Conservation (phyloP, 2,113 vertebrate genomes). For the Embiotoca jacksoni region DNA sequence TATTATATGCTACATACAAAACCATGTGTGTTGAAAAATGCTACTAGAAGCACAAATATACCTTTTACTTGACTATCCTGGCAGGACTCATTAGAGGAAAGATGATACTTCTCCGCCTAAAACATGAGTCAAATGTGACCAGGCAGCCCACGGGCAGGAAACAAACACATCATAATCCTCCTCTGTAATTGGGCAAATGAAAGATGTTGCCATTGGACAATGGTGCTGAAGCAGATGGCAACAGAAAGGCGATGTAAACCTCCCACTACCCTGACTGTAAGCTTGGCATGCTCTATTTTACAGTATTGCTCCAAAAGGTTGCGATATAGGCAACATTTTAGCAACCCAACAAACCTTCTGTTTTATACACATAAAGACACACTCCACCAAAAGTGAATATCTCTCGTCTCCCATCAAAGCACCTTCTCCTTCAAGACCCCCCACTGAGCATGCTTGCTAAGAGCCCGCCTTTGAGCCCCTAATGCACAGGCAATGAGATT, state of each 20-base stretch:
- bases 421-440: conserved; percentile 41
- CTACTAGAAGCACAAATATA: conserved; percentile 33
- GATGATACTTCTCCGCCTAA: conserved; percentile 55
- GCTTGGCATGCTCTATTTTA: conserved; percentile 31
- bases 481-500: conserved; percentile 93
- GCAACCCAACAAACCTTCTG: conserved; percentile 33
- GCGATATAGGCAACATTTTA: conserved; percentile 42
- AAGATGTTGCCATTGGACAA: conserved; percentile 73
- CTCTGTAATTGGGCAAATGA: conserved; percentile 76
- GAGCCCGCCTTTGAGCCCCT: conserved; percentile 85
- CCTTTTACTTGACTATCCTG: conserved; percentile 43
- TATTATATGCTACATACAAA: conserved; percentile 15
- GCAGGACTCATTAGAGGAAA: conserved; percentile 58
- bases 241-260: conserved; percentile 57
- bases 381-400: conserved; percentile 45
- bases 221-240: conserved; percentile 68
- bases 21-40: conserved; percentile 21
- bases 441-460: conserved; percentile 78
- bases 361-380: conserved; percentile 26
- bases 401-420: conserved; percentile 66
- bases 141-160: conserved; percentile 60
- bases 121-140: conserved; percentile 66
- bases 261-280: conserved; percentile 16
- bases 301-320: conserved; percentile 41
- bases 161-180: conserved; percentile 71